Percentiles rank a stretch among this genome's conserved stretches.
Evolutionary conservation across 1,140 invertebrate species (phyloP).

Genomic region (Caligus rogercresseyi): DNA sequence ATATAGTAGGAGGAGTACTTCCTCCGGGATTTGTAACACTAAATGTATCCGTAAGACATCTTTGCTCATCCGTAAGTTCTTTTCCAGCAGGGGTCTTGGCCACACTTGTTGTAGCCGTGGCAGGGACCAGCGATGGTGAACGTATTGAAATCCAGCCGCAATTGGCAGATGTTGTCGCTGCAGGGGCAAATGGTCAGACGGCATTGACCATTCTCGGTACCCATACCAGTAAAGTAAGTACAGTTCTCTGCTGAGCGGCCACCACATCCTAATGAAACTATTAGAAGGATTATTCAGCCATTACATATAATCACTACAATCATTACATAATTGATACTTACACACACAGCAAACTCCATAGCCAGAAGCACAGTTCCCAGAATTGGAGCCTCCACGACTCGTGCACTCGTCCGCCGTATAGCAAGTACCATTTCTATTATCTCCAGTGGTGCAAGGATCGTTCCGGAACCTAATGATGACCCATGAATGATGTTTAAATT

Average conservation of each 20-base stretch:
- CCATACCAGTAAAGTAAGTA: conserved; percentile 7
- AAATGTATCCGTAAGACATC: conserved; percentile 11
- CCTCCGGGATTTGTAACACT: background rate
- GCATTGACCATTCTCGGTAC: background rate
- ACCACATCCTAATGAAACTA: conserved; percentile 6
- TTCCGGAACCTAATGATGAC: conserved; percentile 49
- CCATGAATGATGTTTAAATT: no score
- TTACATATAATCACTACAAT: background rate
- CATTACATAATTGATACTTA: conserved; percentile 20
- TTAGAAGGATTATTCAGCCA: background rate
- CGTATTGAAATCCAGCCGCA: conserved; percentile 6
- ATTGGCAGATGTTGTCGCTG: conserved; percentile 12
- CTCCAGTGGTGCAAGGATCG: conserved; percentile 36
- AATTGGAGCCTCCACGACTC: conserved; percentile 23
- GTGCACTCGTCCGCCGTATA: conserved; percentile 33
- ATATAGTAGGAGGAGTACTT: background rate
- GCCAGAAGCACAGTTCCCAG: conserved; percentile 25
- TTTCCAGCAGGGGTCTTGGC: background rate
- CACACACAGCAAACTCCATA: conserved; percentile 27
- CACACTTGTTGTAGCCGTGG: background rate
- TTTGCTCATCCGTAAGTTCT: background rate
- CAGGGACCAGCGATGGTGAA: conserved; percentile 6
- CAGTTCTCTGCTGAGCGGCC: background rate
- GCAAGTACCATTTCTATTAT: conserved; percentile 43
- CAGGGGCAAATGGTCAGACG: background rate